Percentiles rank a stretch among this genome's conserved stretches.
Conservation (phyloP, 2,888 invertebrate genomes). For the Lochmaea crataegi region DNA sequence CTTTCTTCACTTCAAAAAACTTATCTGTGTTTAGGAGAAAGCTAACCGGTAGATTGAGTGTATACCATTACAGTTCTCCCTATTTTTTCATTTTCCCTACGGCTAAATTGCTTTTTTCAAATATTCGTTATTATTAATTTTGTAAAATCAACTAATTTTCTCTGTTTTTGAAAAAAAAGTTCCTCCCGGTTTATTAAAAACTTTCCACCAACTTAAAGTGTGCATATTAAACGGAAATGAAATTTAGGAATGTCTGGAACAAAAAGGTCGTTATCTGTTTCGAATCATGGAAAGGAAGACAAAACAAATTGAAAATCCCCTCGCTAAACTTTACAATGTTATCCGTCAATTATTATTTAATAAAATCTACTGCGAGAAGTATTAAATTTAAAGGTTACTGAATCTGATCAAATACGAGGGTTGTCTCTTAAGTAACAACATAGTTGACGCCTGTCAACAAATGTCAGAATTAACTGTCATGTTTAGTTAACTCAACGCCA, state of each 20-base stretch:
- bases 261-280: background rate
- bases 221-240: background rate
- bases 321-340: background rate
- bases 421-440: background rate
- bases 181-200: background rate
- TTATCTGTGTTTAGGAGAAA: no score
- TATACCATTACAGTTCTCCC: no score
- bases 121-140: no score
- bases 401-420: background rate
- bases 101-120: no score
- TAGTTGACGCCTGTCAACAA: no score
- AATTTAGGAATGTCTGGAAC: background rate
- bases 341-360: background rate
- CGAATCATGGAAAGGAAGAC: background rate
- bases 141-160: no score
- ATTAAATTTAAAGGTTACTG: background rate
- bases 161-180: no score
- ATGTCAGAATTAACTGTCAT: no score
- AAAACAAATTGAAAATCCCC: background rate
- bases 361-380: background rate
- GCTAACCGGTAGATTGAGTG: no score
- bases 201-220: background rate
- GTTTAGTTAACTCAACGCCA: no score
- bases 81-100: no score
- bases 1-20: no score